Percentiles rank a stretch among this genome's conserved stretches.
phyloP scores from a whole-genome alignment of 2,113 vertebrate species.

The Pungitius pungitius region DNA sequence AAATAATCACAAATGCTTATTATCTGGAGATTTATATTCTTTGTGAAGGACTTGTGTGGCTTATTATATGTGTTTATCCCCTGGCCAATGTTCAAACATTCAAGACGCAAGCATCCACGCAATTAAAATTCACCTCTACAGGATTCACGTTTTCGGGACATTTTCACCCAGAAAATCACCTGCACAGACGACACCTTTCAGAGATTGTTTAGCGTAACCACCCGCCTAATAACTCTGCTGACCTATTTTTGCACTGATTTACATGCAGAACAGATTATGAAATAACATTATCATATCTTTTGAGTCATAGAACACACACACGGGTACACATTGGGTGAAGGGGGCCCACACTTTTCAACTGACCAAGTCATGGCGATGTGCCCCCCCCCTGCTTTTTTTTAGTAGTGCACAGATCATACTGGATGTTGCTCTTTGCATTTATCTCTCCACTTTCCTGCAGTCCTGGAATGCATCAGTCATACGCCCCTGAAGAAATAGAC shows the following conservation, averaged over 20 bases:
- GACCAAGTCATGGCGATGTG: too few species aligned
- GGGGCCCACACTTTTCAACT: too few species aligned
- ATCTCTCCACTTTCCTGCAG: too few species aligned
- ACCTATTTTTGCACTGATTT: not conserved
- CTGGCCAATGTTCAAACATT: not conserved
- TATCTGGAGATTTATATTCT: conserved; percentile 22
- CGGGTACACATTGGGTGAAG: too few species aligned
- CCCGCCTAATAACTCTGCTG: not conserved
- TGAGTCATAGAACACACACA: too few species aligned
- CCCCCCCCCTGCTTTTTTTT: too few species aligned
- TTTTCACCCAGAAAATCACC: too few species aligned
- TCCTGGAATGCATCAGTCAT: too few species aligned
- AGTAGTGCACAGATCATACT: too few species aligned
- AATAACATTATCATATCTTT: not conserved
- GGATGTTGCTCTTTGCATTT: too few species aligned
- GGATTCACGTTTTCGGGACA: not conserved
- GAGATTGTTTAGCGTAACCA: not conserved
- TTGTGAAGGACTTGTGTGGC: conserved; percentile 5
- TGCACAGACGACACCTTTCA: not conserved
- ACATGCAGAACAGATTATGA: not conserved
- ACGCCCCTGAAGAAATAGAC: conserved; percentile 34
- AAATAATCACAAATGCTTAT: conserved; percentile 17
- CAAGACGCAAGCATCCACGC: not conserved
- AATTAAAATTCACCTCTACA: not conserved
- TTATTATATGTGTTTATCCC: not conserved